A percentile compares a stretch with the other conserved stretches of the same genome.
Conservation (phyloP, 2,113 vertebrate genomes). For the Pteruthius melanotis region DNA sequence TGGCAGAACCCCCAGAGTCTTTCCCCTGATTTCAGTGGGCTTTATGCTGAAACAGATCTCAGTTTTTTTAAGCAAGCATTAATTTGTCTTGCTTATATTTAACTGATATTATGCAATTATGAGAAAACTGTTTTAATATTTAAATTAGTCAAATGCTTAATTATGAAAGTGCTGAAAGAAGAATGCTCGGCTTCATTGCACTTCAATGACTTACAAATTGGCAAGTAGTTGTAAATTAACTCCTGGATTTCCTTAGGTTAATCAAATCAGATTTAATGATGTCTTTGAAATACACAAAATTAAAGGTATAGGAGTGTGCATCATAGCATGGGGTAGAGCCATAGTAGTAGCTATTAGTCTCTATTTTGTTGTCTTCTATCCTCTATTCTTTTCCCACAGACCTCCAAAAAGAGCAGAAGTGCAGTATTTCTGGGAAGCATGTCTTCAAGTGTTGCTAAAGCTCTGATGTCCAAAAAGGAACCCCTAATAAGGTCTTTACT, state of each 20-base stretch:
- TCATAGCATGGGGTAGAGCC: not conserved
- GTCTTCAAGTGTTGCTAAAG: not conserved
- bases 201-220: conserved; percentile 37
- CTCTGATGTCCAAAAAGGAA: not conserved
- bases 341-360: not conserved
- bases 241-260: conserved; percentile 35
- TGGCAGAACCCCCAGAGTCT: not conserved
- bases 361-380: not conserved
- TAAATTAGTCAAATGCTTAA: conserved; percentile 43
- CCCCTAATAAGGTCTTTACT: not conserved
- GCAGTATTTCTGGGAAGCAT: not conserved
- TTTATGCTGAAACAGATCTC: not conserved
- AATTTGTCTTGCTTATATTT: not conserved
- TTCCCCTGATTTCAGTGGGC: not conserved
- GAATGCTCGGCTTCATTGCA: conserved; percentile 16
- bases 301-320: conserved; percentile 18
- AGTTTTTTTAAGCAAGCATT: not conserved
- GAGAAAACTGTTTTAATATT: conserved; percentile 44
- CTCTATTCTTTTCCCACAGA: not conserved
- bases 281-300: conserved; percentile 23
- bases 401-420: not conserved
- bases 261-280: conserved; percentile 40
- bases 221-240: conserved; percentile 29
- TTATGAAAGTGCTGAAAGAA: conserved; percentile 31
- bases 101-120: not conserved